These are phyloP conservation scores for Leucoraja ocellata DNA, from an alignment of 2,797 vertebrate genomes.

Conservation along the genomic window DNA sequence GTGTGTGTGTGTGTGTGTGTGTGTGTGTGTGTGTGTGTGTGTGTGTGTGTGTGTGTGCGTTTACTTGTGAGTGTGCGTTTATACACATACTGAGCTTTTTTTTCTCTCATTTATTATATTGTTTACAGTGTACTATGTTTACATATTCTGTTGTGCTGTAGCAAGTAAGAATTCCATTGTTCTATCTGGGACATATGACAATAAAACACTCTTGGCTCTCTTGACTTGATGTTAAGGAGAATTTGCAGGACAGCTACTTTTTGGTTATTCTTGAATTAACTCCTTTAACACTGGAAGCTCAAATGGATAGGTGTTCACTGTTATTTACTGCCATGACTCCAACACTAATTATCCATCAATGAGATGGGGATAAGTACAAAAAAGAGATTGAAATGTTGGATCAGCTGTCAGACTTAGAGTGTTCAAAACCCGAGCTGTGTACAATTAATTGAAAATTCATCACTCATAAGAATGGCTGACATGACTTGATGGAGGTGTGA, in stretches of 20 bases:
- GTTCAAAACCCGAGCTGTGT: neutral
- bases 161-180: no score
- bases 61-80: no score
- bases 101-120: no score
- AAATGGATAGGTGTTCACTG: neutral
- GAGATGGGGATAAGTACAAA: neutral
- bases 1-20: no score
- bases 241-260: neutral
- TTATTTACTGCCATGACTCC: neutral
- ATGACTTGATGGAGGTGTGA: neutral
- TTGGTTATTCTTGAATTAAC: neutral
- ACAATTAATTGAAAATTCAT: slow-evolving; percentile 28
- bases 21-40: no score
- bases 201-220: no score
- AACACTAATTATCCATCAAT: neutral
- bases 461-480: neutral
- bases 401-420: slow-evolving; percentile 8
- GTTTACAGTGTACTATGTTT: no score
- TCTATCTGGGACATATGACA: no score
- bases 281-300: neutral
- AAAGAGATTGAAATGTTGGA: slow-evolving; percentile 4
- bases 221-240: no score
- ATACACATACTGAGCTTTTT: no score
- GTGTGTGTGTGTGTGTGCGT: no score
- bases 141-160: no score